Evolutionary conservation across 2,888 invertebrate species (phyloP).

Genomic region (Lasioglossum oenotherae): DNA sequence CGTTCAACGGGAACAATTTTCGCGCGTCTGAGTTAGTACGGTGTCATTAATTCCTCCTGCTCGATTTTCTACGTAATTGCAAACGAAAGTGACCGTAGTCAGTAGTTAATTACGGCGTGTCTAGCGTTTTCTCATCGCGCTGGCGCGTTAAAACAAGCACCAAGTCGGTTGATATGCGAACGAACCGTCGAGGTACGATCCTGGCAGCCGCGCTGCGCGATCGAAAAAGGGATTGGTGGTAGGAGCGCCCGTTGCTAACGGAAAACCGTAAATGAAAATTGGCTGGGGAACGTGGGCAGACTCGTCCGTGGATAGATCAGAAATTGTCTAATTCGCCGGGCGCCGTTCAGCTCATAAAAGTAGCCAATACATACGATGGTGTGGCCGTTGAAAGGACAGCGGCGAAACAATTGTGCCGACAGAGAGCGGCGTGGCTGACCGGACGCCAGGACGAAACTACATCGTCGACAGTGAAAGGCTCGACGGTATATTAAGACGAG

Average conservation of each 20-base stretch:
- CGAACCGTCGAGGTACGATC: not conserved
- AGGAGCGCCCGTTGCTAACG: not conserved
- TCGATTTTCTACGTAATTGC: slow-evolving; percentile 11
- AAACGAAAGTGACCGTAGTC: slow-evolving; percentile 24
- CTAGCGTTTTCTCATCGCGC: not conserved
- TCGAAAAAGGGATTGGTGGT: slow-evolving; percentile 5
- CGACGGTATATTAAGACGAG: slow-evolving; percentile 82
- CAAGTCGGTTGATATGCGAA: not conserved
- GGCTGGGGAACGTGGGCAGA: slow-evolving; percentile 19
- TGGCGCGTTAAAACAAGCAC: not conserved
- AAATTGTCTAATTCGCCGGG: slow-evolving; percentile 53
- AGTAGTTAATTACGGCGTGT: slow-evolving; percentile 2
- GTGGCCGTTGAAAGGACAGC: slow-evolving; percentile 52
- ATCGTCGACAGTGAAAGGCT: slow-evolving; percentile 82
- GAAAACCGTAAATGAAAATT: slow-evolving; percentile 43
- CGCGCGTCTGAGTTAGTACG: not conserved
- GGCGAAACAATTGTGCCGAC: slow-evolving; percentile 68
- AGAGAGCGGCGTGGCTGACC: slow-evolving; percentile 60
- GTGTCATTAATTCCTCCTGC: not conserved
- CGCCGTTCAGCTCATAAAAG: slow-evolving; percentile 32
- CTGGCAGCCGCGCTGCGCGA: not conserved
- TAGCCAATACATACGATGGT: slow-evolving; percentile 62
- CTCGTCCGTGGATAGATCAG: slow-evolving; percentile 44
- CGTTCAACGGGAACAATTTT: not conserved
- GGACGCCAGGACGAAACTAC: slow-evolving; percentile 73